phyloP scores from a whole-genome alignment of 1,140 invertebrate species.

The Eueides isabella region DNA sequence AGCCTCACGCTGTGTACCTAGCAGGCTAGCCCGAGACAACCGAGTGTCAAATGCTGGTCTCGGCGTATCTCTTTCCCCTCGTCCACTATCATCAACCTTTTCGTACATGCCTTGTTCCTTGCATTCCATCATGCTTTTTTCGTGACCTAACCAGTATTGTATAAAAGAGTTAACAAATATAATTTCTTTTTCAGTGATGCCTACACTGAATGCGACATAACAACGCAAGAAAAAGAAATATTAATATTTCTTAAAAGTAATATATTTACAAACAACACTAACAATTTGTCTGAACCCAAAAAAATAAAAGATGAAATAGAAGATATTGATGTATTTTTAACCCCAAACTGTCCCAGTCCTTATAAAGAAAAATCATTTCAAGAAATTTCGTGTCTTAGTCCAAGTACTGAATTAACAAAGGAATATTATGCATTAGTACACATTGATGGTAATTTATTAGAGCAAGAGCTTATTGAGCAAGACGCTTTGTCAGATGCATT shows the following conservation, averaged over 20 bases:
- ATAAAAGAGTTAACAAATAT: not conserved
- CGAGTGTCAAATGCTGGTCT: no score
- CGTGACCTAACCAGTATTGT: no score
- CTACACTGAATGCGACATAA: constrained; percentile 74
- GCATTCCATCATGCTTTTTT: no score
- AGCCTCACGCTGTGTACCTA: no score
- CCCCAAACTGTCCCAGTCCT: constrained; percentile 65
- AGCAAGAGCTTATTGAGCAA: constrained; percentile 73
- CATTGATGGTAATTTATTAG: constrained; percentile 69
- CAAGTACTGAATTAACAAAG: constrained; percentile 66
- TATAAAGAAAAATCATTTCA: constrained; percentile 55
- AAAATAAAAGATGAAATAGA: constrained; percentile 54
- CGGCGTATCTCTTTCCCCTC: no score
- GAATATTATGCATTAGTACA: constrained; percentile 75
- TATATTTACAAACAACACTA: constrained; percentile 40
- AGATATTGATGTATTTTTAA: constrained; percentile 62
- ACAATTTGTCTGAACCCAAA: constrained; percentile 37
- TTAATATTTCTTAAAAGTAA: constrained; percentile 62
- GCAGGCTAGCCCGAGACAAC: no score
- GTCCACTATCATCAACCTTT: no score
- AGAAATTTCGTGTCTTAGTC: constrained; percentile 61
- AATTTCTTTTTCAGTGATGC: constrained; percentile 64
- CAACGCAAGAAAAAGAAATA: constrained; percentile 72
- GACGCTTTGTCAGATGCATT: constrained; percentile 73
- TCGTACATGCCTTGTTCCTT: no score